phyloP scores from a whole-genome alignment of 2,888 invertebrate genomes.

The Erebia palarica region DNA sequence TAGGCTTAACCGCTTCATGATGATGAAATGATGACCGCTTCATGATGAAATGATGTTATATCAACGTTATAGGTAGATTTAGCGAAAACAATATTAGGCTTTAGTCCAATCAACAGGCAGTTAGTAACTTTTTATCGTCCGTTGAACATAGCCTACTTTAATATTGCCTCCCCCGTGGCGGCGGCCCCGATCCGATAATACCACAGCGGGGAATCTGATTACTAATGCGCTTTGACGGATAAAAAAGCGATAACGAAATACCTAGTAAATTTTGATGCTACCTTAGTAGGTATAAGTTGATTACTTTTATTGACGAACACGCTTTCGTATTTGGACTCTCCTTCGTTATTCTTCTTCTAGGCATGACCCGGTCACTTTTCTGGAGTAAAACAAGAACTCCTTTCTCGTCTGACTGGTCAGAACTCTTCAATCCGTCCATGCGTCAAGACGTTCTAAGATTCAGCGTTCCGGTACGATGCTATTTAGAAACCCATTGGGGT shows the following conservation, averaged over 20 bases:
- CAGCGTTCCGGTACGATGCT: too few relatives aligned
- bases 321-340: background rate
- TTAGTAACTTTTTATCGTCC: slow-evolving; percentile 17
- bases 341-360: background rate
- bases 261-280: slow-evolving; percentile 19
- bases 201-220: slow-evolving; percentile 38
- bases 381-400: too few relatives aligned
- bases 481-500: too few relatives aligned
- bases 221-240: slow-evolving; percentile 35
- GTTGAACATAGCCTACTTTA: slow-evolving; percentile 25
- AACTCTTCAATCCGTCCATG: too few relatives aligned
- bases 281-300: slow-evolving; percentile 9
- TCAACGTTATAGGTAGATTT: background rate
- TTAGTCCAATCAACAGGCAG: slow-evolving; percentile 13
- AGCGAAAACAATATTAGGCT: background rate
- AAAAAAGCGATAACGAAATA: slow-evolving; percentile 30
- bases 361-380: background rate
- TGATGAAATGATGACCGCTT: too few relatives aligned
- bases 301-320: slow-evolving; percentile 18
- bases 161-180: slow-evolving; percentile 31
- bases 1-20: too few relatives aligned
- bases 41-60: too few relatives aligned
- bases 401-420: too few relatives aligned
- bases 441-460: too few relatives aligned
- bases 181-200: slow-evolving; percentile 38